Percentiles rank a stretch among this genome's conserved stretches.
Conservation (phyloP, 1,140 invertebrate species). For the Ganaspis sp. region DNA sequence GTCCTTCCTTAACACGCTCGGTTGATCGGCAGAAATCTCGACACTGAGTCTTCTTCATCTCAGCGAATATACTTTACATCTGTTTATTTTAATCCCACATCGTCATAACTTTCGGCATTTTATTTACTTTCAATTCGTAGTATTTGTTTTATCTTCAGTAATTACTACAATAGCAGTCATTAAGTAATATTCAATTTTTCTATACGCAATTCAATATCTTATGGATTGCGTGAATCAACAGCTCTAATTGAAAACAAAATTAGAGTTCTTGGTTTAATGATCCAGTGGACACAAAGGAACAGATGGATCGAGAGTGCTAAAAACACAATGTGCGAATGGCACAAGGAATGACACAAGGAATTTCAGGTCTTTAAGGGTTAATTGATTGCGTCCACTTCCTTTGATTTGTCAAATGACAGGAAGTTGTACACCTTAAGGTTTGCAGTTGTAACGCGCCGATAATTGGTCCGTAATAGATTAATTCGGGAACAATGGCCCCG, state of each 20-base stretch:
- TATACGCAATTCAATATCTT: too few relatives aligned
- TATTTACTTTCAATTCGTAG: too few relatives aligned
- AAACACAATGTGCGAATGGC: not conserved
- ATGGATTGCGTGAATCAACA: too few relatives aligned
- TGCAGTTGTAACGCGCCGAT: conserved; percentile 60
- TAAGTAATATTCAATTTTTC: too few relatives aligned
- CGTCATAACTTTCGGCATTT: too few relatives aligned
- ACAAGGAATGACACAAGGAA: not conserved
- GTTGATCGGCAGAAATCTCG: conserved; percentile 27
- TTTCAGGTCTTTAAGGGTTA: not conserved
- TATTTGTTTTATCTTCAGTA: too few relatives aligned
- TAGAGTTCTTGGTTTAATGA: too few relatives aligned
- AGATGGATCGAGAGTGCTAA: not conserved
- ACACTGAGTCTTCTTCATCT: not conserved
- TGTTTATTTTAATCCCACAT: conserved; percentile 25
- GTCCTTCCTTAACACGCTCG: conserved; percentile 22
- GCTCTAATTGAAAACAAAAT: too few relatives aligned
- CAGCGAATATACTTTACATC: not conserved
- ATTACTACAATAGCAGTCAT: too few relatives aligned
- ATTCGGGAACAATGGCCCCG: conserved; percentile 68
- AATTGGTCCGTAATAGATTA: conserved; percentile 76
- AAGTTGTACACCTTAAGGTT: conserved; percentile 5
- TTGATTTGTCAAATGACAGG: conserved; percentile 22
- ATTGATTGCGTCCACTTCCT: not conserved
- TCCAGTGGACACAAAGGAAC: too few relatives aligned